These are phyloP conservation scores for Danaus melanippus DNA, from an alignment of 1,140 invertebrate species.

Conservation along the genomic window DNA sequence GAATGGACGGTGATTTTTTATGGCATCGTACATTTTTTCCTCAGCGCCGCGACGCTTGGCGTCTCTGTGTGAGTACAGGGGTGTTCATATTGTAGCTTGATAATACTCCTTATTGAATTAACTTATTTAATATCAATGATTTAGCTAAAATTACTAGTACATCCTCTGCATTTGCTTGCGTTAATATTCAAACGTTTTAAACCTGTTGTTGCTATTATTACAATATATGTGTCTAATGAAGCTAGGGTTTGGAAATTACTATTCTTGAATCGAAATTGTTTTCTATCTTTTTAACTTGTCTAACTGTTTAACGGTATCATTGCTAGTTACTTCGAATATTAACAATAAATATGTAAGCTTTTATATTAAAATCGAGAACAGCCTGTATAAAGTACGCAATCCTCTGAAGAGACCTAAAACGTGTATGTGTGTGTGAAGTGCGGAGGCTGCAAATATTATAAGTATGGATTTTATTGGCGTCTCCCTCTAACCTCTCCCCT, in stretches of 20 bases:
- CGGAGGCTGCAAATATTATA: slow-evolving; percentile 69
- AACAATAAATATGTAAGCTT: background rate
- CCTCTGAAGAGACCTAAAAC: slow-evolving; percentile 62
- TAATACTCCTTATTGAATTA: no score
- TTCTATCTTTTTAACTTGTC: no score
- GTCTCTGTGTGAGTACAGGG: slow-evolving; percentile 28
- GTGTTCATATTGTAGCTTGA: no score
- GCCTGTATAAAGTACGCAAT: slow-evolving; percentile 47
- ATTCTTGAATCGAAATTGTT: background rate
- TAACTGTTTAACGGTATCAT: no score
- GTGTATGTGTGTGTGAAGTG: slow-evolving; percentile 52
- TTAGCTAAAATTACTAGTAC: no score
- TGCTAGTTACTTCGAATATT: background rate
- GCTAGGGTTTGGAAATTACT: slow-evolving; percentile 33
- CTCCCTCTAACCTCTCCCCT: slow-evolving; percentile 42
- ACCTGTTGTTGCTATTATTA: no score
- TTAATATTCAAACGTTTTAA: no score
- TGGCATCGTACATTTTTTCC: slow-evolving; percentile 70
- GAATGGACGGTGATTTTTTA: slow-evolving; percentile 69
- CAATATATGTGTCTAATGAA: background rate
- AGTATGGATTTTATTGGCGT: slow-evolving; percentile 67
- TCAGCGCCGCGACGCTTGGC: slow-evolving; percentile 48
- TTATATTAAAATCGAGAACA: slow-evolving; percentile 17
- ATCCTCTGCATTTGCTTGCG: no score
- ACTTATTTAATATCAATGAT: no score